phyloP scores from a whole-genome alignment of 2,113 vertebrate species.

The Tragelaphus buxtoni region DNA sequence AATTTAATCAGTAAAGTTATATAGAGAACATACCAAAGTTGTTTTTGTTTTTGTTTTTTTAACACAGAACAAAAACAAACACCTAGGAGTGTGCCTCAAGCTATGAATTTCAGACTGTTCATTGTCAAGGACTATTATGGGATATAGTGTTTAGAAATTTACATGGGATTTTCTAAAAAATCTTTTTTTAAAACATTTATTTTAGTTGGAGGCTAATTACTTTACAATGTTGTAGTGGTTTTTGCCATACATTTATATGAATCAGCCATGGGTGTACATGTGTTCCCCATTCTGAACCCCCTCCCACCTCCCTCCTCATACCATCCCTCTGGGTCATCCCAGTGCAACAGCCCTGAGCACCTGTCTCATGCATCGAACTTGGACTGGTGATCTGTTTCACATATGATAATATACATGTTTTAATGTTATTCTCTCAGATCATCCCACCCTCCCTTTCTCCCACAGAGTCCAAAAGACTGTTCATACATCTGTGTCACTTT shows the following conservation, averaged over 20 bases:
- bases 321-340: not conserved
- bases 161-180: not conserved
- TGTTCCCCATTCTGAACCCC: not conserved
- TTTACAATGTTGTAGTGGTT: not conserved
- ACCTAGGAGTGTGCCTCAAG: not conserved
- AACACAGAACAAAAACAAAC: constrained; percentile 32
- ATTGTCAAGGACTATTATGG: not conserved
- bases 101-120: not conserved
- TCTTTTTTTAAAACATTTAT: not conserved
- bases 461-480: not conserved
- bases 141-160: not conserved
- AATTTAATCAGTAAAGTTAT: not conserved
- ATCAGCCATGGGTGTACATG: not conserved
- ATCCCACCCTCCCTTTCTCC: not conserved
- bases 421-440: not conserved
- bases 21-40: not conserved
- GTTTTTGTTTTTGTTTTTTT: not conserved
- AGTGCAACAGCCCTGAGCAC: not conserved
- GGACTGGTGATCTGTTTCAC: not conserved
- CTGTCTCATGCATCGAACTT: not conserved
- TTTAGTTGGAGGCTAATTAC: not conserved
- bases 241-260: not conserved
- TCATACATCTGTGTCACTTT: not conserved
- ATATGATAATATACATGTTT: not conserved
- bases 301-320: not conserved